Evolutionary conservation across 2,888 invertebrate genomes (phyloP).

Genomic region (Hyles lineata): DNA sequence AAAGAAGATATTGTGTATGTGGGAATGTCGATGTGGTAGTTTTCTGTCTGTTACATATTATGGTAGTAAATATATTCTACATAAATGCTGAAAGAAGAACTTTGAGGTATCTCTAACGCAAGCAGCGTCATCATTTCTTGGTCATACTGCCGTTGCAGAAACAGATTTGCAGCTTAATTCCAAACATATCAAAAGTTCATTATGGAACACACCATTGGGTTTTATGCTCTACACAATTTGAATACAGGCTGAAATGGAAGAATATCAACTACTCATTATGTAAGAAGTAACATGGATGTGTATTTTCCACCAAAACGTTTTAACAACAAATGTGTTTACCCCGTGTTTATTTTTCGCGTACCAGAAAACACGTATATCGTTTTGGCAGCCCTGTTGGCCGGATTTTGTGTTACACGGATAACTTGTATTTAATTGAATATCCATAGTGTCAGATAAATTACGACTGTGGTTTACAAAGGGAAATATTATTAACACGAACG

Average conservation of each 20-base stretch:
- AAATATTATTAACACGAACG: neutral
- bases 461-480: neutral
- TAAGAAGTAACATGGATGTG: slow-evolving; percentile 7
- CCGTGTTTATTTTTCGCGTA: slow-evolving; percentile 38
- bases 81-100: neutral
- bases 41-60: neutral
- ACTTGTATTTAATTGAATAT: slow-evolving; percentile 26
- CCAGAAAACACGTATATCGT: slow-evolving; percentile 65
- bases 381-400: slow-evolving; percentile 77
- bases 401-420: slow-evolving; percentile 29
- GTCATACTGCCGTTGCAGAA: neutral
- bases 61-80: neutral
- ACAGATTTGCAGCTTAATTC: neutral
- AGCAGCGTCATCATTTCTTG: neutral
- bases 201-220: neutral
- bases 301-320: neutral
- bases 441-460: neutral
- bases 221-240: neutral
- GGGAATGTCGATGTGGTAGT: neutral
- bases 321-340: slow-evolving; percentile 33
- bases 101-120: neutral
- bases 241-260: neutral
- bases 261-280: slow-evolving; percentile 1
- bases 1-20: neutral
- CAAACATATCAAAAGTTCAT: neutral